These are phyloP conservation scores for Sphenodon punctatus DNA, from an alignment of 2,797 vertebrate species.

Conservation along the genomic window DNA sequence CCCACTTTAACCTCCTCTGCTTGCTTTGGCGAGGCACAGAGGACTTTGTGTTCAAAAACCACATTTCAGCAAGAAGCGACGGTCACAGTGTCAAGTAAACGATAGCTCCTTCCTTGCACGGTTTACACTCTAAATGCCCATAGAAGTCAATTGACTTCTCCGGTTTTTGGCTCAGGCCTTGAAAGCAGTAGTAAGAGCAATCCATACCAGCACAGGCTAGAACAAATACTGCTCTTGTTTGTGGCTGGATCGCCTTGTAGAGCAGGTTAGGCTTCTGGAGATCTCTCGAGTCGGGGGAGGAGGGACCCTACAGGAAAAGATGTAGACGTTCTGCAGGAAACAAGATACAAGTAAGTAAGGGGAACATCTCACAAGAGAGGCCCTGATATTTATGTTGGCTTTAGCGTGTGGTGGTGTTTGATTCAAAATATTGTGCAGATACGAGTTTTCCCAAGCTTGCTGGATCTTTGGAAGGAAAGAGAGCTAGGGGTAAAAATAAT, in stretches of 20 bases:
- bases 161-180: not conserved
- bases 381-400: not conserved
- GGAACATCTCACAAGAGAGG: not conserved
- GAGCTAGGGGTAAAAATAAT: not conserved
- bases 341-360: too few species aligned
- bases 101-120: not conserved
- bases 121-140: not conserved
- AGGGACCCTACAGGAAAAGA: too few species aligned
- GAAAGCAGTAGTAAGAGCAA: not conserved
- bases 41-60: not conserved
- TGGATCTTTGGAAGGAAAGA: not conserved
- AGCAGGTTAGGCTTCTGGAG: not conserved
- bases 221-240: not conserved
- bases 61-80: not conserved
- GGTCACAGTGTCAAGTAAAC: not conserved
- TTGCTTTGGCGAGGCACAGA: not conserved
- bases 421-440: conserved; percentile 15
- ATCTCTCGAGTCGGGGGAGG: not conserved
- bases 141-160: not conserved
- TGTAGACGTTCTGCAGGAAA: too few species aligned
- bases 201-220: not conserved
- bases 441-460: not conserved
- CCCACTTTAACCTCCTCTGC: not conserved
- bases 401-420: not conserved
- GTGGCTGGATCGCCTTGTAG: not conserved